Evolutionary conservation across 1,140 invertebrate species (phyloP).

Genomic region (Chlorops oryzae): DNA sequence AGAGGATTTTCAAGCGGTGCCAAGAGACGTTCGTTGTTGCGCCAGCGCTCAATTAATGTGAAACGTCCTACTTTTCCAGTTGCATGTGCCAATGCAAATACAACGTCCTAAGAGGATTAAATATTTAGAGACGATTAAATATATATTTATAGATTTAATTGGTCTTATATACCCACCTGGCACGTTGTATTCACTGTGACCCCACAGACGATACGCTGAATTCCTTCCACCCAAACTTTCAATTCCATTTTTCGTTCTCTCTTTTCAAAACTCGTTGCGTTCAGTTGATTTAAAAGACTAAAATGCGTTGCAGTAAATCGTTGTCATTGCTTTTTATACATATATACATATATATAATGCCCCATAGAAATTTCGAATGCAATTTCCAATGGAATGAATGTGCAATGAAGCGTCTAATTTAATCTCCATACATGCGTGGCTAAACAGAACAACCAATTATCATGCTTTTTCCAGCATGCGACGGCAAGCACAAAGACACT

Average conservation of each 20-base stretch:
- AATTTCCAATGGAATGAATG: background rate
- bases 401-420: background rate
- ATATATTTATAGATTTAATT: conserved; percentile 5
- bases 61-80: conserved; percentile 95
- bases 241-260: conserved; percentile 72
- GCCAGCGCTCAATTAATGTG: conserved; percentile 91
- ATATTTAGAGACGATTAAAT: conserved; percentile 5
- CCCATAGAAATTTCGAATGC: background rate
- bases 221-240: conserved; percentile 97
- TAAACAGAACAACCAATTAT: too few species aligned
- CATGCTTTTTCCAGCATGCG: too few species aligned
- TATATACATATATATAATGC: background rate
- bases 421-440: background rate
- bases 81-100: conserved; percentile 95
- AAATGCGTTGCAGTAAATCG: background rate
- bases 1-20: conserved; percentile 89
- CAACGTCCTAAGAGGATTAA: conserved; percentile 71
- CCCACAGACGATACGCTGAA: conserved; percentile 94
- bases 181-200: conserved; percentile 92
- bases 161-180: conserved; percentile 62
- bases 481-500: too few species aligned
- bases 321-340: background rate
- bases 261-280: background rate
- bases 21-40: conserved; percentile 85
- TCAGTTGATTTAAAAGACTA: background rate